These are phyloP conservation scores for rabbit (Oryctolagus cuniculus) DNA, from an alignment of 2,113 vertebrate genomes.

Conservation along the genomic window DNA sequence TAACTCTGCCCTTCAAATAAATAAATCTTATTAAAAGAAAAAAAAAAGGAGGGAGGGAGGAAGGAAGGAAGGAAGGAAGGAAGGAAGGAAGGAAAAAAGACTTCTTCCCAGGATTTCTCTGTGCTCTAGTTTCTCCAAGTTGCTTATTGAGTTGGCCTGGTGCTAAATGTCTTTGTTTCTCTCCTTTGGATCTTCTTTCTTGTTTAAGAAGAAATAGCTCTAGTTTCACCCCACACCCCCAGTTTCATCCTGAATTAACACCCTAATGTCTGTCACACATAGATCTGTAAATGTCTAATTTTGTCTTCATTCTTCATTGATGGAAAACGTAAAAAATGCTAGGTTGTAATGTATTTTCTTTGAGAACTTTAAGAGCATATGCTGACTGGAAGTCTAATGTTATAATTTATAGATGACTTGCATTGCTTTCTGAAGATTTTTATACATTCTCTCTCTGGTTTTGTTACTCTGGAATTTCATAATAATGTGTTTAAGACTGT, in stretches of 20 bases:
- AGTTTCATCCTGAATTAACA: background rate
- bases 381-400: background rate
- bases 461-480: background rate
- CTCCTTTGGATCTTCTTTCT: background rate
- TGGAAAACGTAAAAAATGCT: background rate
- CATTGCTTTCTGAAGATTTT: background rate
- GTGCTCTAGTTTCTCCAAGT: background rate
- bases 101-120: background rate
- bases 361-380: background rate
- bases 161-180: background rate
- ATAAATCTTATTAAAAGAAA: too few species aligned
- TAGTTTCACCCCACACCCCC: too few species aligned
- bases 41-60: too few species aligned
- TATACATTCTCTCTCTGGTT: background rate
- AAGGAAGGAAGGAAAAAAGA: too few species aligned
- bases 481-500: background rate
- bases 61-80: too few species aligned
- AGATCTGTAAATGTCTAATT: background rate
- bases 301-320: background rate
- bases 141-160: background rate
- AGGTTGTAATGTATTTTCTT: background rate
- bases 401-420: background rate
- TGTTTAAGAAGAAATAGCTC: background rate
- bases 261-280: background rate
- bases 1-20: too few species aligned